These are phyloP conservation scores for Myanophis thanlyinensis DNA, from an alignment of 2,113 vertebrate genomes.

Conservation along the genomic window DNA sequence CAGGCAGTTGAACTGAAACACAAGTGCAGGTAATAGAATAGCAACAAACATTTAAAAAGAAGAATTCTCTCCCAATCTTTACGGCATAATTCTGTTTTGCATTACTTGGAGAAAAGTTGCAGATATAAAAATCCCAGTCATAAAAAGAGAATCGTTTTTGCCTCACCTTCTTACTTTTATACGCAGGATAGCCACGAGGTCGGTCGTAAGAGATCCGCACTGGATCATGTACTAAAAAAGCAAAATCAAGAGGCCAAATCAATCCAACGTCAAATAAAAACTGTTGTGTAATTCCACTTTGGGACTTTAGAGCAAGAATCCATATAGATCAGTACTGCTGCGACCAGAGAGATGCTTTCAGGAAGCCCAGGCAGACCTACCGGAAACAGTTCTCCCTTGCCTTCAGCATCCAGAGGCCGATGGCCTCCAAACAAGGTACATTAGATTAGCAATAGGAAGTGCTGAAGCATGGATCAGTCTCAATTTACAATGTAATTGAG, in stretches of 20 bases:
- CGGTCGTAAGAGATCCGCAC: conserved; percentile 78
- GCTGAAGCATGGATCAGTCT: background rate
- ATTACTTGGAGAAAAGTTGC: background rate
- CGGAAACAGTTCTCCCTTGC: background rate
- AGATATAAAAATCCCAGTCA: background rate
- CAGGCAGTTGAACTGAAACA: background rate
- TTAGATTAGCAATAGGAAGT: background rate
- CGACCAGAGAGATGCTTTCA: background rate
- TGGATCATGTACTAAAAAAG: conserved; percentile 74
- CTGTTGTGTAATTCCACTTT: background rate
- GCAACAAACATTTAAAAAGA: background rate
- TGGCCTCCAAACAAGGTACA: background rate
- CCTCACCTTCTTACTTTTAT: conserved; percentile 78
- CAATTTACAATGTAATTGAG: background rate
- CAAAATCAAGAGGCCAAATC: conserved; percentile 27
- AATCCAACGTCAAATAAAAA: background rate
- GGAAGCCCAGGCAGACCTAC: background rate
- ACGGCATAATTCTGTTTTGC: background rate
- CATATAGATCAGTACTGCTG: too few species aligned
- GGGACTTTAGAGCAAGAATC: background rate
- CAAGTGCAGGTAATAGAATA: background rate
- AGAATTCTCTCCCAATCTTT: background rate
- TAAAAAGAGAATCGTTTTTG: background rate
- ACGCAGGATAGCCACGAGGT: conserved; percentile 67
- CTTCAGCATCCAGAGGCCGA: background rate